phyloP scores from a whole-genome alignment of 2,113 vertebrate species.

The mouse (Mus musculus) region GRCm39 chr12:56332001-56332500 shows the following conservation, averaged over 20 bases:
- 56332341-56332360: not conserved
- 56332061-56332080: not conserved
- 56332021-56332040: not conserved
- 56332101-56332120: conserved; percentile 3
- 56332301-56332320: not conserved
- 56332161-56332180: not conserved
- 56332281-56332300: not conserved
- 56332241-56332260: not conserved
- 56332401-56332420: not conserved
- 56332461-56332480: not conserved
- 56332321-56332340: not conserved
- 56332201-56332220: not conserved
- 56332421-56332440: not conserved
- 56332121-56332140: not conserved
- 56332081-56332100: not conserved
- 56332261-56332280: not conserved
- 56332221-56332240: not conserved
- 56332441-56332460: not conserved
- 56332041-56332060: not conserved
- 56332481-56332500: not conserved
- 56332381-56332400: not conserved
- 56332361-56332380: not conserved
- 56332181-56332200: conserved; percentile 22
- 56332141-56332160: conserved; percentile 16
- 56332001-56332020: not conserved